Percentiles rank a stretch among this genome's conserved stretches.
phyloP scores from a whole-genome alignment of 2,888 invertebrate genomes.

The Drosophila monieri region DNA sequence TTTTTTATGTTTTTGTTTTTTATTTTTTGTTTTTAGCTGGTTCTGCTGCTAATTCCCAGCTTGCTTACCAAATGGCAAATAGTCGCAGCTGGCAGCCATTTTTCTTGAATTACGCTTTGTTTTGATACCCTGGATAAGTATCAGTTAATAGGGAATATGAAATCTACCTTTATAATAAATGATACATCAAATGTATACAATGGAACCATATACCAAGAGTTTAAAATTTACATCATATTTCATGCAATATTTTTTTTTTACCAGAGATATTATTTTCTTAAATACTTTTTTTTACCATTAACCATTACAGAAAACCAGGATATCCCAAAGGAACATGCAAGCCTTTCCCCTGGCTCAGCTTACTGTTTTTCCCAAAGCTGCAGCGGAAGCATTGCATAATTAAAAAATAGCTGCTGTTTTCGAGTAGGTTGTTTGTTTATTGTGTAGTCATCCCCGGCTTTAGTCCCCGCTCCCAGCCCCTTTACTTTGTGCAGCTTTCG shows the following conservation, averaged over 20 bases:
- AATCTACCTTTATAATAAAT: too few species aligned
- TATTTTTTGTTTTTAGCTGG: slow-evolving; percentile 19
- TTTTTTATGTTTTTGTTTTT: slow-evolving; percentile 7
- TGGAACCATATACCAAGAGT: too few species aligned
- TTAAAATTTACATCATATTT: too few species aligned
- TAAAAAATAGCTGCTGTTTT: slow-evolving; percentile 69
- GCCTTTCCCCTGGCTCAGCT: slow-evolving; percentile 5
- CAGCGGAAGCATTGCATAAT: slow-evolving; percentile 65
- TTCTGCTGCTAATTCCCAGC: slow-evolving; percentile 61
- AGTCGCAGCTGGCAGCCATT: slow-evolving; percentile 65
- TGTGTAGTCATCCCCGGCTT: slow-evolving; percentile 30
- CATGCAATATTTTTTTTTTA: too few species aligned
- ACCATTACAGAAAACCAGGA: slow-evolving; percentile 3
- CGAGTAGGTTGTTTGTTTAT: slow-evolving; percentile 56
- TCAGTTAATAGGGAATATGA: not conserved
- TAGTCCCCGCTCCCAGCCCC: not conserved
- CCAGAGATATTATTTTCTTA: too few species aligned
- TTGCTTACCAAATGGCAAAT: slow-evolving; percentile 73
- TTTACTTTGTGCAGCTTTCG: slow-evolving; percentile 1
- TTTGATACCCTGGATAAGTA: slow-evolving; percentile 20
- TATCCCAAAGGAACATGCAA: not conserved
- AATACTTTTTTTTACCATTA: too few species aligned
- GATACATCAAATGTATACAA: too few species aligned
- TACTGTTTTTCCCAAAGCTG: slow-evolving; percentile 26
- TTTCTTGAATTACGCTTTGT: slow-evolving; percentile 35